Base-by-base conservation (phyloP, 2,797 vertebrate species). In the Gadopsis bispinosus region DNA sequence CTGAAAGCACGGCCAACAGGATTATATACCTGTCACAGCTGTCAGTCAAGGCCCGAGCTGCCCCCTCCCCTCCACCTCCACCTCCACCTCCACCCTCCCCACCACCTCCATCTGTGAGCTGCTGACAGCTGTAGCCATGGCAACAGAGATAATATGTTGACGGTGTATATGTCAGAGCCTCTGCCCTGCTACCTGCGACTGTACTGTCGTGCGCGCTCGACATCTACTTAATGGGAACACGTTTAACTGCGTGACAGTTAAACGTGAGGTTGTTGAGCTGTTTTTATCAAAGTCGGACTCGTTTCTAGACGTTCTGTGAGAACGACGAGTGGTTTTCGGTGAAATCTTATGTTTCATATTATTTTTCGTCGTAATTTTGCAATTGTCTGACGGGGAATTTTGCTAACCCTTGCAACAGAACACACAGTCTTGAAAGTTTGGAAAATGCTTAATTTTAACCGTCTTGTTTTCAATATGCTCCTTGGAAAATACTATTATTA, bases 1-100 rank as follows among this genome's bases (percentile, higher is more conserved):
- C 60, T 75, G 77, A 51, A 69, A 81, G 80, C 75, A 68, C 59
- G 22, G 35, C 76, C 67, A 68, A 84, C 75, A 77, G 78, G 91
- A 93, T 94, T 92, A 94, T 90, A 83, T 85, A 90, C 83, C 90
- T 94, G 91, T 93, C 93, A 92, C 79, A 90, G 63, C 86, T 83
- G 91, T 87, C 91, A 89, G 60, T 95, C 93, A 93, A 71, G 14
- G 73, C 83, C 48, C 43, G 51, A 62, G 83, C 80, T 76, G 81
- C 74, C 76, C 63, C 67, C 60, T 70, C 69, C 77, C 69, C 89
- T 31, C 48, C 62, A 10, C 69, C 0, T 9, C 8, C 37, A 37
- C 60, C 69, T 67, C 59, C 39, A 20, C 22, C 60, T 1, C 26
- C 35, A 41, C 69, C 61, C 39, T n/a, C 14, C 35, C 14, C 0